Base-by-base conservation (phyloP, 2,797 vertebrate genomes). In the Lophius americanus region DNA sequence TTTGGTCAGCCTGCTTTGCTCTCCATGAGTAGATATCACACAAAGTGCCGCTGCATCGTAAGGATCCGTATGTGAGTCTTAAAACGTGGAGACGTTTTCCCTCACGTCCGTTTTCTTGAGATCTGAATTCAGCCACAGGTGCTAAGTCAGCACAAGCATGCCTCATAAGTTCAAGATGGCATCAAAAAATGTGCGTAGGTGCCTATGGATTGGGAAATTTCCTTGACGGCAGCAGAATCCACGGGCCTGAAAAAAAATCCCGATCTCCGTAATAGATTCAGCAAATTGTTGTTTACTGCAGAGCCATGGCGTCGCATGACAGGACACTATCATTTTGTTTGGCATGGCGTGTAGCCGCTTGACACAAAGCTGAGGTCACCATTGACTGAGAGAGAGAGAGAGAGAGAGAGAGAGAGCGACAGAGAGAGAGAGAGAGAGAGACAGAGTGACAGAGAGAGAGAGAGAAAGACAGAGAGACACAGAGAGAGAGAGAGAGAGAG, bases 321-420 rank as follows among this genome's bases (percentile, higher is more conserved):
- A 7, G 49, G 11, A 10, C 23, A 33, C 50, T 73, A 10, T 61
- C 6, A 33, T 54, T 76, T 32, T 54, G 9, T 23, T 14, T 4
- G 23, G 23, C 23, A 23, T 23, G 23, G 23, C 13, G 8, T 9
- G 6, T 58, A 63, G 11, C 32, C 42, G 41, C 1, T 13, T 55
- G 14, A 39, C 46, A 70, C 53, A 10, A 33, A 37, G 33, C 53
- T 58, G 48, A 75, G 56, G 56, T 65, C 66, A 64, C 14, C 5
- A 4, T 23, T 23, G 23, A 23, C 23, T 23, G 7, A n/a, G 43
- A 53, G 49, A 3, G 9, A 9, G 51, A 4, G 43, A 11, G 10
- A 10, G 13, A 36, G 32, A 37, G 11, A 36, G 43, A 69, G 32
- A 32, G 9, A 46, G 41, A 4, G 7, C 13, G 43, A 53, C 49